Base-by-base conservation (phyloP, 1,140 invertebrate species). In the Zaprionus africanus region DNA sequence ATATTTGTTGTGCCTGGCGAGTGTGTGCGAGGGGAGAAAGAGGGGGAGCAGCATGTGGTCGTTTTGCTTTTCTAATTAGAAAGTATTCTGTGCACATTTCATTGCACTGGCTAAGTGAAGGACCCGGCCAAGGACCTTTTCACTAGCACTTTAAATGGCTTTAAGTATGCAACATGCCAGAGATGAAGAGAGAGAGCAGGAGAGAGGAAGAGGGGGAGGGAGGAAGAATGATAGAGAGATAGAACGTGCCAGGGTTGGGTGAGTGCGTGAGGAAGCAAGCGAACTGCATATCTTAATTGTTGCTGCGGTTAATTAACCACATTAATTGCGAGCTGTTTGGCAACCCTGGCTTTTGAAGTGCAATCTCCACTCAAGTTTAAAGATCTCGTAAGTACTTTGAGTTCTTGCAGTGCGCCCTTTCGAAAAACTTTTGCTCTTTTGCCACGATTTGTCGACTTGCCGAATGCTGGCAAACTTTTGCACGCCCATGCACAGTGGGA, bases 81-180 rank as follows among this genome's bases (percentile, higher is more conserved):
- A 84, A 81, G 72, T 85, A 85, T 85, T 74, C 66, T 68, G 24
- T 63, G 64, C 64, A 61, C 77, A 76, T 56, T 61, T 72, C 54
- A 72, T 65, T 72, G 53, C 62, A 58, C 51, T 56, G 31, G 49
- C 74, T 69, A 76, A 81, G 58, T 70, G 60, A 65, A 75, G 62
- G 43, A 54, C 58, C 6, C 67, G 19, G 36, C 36, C 59, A 74
- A 69, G 58, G 51, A 74, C 38, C 71, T 61, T 59, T 69, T 51
- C 58, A 63, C 17, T 60, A 17, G 19, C 36, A 51, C 62, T 73
- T 54, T 11, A 54, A 28, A 53, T 53, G 7, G 34, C 56, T 53
- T 62, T 13, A 51, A 62, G 19, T 49, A 51, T 63, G 59, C 51
- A 34, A 56, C 19, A 49, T 19, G 5, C 24, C 28, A 56, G 6